Percentiles rank a stretch among this genome's conserved stretches.
Conservation (phyloP, 1,140 invertebrate species). For the Megalonaias nervosa region DNA sequence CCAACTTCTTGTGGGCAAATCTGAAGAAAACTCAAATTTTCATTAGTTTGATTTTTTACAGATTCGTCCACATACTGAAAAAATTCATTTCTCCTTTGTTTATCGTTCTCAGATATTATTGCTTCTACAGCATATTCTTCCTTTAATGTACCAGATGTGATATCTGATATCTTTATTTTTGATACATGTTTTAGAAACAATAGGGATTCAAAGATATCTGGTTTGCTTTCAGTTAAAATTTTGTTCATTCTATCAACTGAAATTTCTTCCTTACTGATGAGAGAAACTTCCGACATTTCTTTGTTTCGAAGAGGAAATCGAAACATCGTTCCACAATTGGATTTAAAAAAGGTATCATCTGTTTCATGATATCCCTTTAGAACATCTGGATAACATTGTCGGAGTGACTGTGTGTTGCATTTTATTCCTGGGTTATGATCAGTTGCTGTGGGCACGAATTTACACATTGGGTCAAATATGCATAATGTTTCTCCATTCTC, state of each 20-base stretch:
- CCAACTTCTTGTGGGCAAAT: constrained; percentile 5
- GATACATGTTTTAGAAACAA: constrained; percentile 58
- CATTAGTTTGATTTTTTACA: background rate
- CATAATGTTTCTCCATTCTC: constrained; percentile 47
- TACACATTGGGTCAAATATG: constrained; percentile 64
- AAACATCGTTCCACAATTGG: constrained; percentile 49
- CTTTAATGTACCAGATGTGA: constrained; percentile 29
- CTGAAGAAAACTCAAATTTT: background rate
- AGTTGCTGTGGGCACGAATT: constrained; percentile 45
- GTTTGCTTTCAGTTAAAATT: constrained; percentile 47
- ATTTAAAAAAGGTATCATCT: constrained; percentile 3
- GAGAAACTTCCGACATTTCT: constrained; percentile 43
- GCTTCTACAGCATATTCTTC: constrained; percentile 31
- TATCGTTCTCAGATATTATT: constrained; percentile 11
- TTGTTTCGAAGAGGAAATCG: constrained; percentile 54
- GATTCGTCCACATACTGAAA: constrained; percentile 3
- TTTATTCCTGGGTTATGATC: constrained; percentile 47
- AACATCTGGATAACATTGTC: constrained; percentile 47
- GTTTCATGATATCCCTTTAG: constrained; percentile 41
- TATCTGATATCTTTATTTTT: constrained; percentile 48
- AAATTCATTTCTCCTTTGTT: constrained; percentile 20
- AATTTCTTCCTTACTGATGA: constrained; percentile 38
- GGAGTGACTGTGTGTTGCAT: constrained; percentile 36
- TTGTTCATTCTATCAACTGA: constrained; percentile 22
- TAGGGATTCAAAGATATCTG: constrained; percentile 50